These are phyloP conservation scores for Catocala nupta DNA, from an alignment of 2,888 invertebrate species.

Conservation along the genomic window DNA sequence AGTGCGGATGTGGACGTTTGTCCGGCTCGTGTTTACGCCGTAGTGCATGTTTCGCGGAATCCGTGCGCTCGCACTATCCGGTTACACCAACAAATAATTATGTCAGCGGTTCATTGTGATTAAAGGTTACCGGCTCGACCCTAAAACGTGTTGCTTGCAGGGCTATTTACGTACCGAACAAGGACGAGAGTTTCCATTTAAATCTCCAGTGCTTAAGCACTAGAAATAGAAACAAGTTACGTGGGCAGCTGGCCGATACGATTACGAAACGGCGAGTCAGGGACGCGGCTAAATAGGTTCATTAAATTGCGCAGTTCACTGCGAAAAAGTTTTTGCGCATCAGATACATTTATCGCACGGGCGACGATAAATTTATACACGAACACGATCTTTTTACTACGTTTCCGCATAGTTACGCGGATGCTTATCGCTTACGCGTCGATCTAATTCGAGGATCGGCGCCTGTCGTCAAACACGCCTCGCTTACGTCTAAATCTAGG, in stretches of 20 bases:
- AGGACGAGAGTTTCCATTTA: constrained; percentile 71
- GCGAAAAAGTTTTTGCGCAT: constrained; percentile 67
- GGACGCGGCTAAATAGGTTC: constrained; percentile 72
- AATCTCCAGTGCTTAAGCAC: constrained; percentile 63
- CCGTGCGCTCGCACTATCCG: constrained; percentile 69
- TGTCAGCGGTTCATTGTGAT: constrained; percentile 79
- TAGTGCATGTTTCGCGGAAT: constrained; percentile 77
- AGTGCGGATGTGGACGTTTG: constrained; percentile 71
- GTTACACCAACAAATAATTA: constrained; percentile 81
- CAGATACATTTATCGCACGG: constrained; percentile 74
- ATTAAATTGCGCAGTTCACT: constrained; percentile 68
- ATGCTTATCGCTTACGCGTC: constrained; percentile 74
- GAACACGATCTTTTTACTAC: constrained; percentile 79
- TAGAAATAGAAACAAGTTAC: constrained; percentile 80
- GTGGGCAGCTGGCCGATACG: constrained; percentile 74
- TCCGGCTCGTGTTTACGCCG: constrained; percentile 67
- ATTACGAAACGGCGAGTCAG: constrained; percentile 74
- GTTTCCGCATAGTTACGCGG: constrained; percentile 83
- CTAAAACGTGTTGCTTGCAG: constrained; percentile 43
- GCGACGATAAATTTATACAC: constrained; percentile 82
- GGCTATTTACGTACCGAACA: constrained; percentile 60
- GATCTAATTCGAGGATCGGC: constrained; percentile 81
- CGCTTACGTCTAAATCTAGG: constrained; percentile 72
- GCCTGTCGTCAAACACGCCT: constrained; percentile 75
- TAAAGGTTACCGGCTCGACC: constrained; percentile 67